A percentile compares a stretch with the other conserved stretches of the same genome.
Conservation (phyloP, 1,140 invertebrate species). For the Drosophila micromelanica region DNA sequence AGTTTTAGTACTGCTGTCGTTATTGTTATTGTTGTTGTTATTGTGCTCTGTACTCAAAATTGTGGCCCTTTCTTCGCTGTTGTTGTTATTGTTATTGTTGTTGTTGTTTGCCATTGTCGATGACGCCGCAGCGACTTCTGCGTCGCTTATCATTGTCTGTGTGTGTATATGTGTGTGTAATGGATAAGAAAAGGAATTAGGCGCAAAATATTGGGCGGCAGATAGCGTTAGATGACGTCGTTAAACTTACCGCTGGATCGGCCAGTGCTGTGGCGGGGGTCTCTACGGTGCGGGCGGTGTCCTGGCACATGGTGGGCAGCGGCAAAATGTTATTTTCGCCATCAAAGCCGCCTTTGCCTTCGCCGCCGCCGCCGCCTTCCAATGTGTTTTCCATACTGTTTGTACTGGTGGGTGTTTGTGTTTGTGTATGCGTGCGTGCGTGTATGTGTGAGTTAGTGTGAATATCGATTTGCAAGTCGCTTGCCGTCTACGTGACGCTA, state of each 20-base stretch:
- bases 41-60: slow-evolving; percentile 24
- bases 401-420: slow-evolving; percentile 50
- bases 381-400: slow-evolving; percentile 68
- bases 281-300: slow-evolving; percentile 24
- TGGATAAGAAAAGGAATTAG: slow-evolving; percentile 45
- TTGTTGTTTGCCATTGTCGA: slow-evolving; percentile 38
- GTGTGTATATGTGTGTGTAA: slow-evolving; percentile 4
- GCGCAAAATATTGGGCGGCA: slow-evolving; percentile 42
- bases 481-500: slow-evolving; percentile 75
- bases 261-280: not conserved
- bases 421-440: slow-evolving; percentile 38
- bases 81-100: slow-evolving; percentile 28
- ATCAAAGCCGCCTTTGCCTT: slow-evolving; percentile 3
- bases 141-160: slow-evolving; percentile 37
- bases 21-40: slow-evolving; percentile 33
- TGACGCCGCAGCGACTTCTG: slow-evolving; percentile 43
- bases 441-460: slow-evolving; percentile 44
- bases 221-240: slow-evolving; percentile 15
- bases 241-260: slow-evolving; percentile 28
- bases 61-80: slow-evolving; percentile 20
- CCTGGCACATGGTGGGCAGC: slow-evolving; percentile 39
- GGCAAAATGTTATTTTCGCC: slow-evolving; percentile 65
- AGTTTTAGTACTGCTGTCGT: slow-evolving; percentile 27
- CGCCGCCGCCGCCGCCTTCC: slow-evolving; percentile 43
- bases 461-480: slow-evolving; percentile 70